Base-by-base conservation (phyloP, 2,113 vertebrate genomes). In the Scomber scombrus region DNA sequence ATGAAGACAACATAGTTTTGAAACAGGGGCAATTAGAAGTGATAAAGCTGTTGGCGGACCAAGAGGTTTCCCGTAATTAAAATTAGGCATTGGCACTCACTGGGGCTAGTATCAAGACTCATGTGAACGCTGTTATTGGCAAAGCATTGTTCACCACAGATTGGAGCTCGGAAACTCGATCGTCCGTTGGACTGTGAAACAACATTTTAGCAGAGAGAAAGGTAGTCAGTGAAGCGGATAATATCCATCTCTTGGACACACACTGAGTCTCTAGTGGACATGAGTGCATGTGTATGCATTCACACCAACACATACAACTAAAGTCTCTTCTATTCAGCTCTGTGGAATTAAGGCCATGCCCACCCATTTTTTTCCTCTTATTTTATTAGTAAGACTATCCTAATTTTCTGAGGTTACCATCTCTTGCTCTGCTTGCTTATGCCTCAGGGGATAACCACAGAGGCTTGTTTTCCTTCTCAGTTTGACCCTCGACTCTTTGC, bases 61-160 rank as follows among this genome's bases (percentile, higher is more conserved):
- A 7, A 84, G 85, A 91, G 74, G 78, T 89, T 93, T 93, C 86
- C 90, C 85, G 84, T 81, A 85, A 88, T 93, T 93, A 89, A 85
- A 92, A 88, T 89, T 85, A 84, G 73, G 49, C 67, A 43, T 76
- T 92, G 92, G 88, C 85, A 31, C 80, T 83, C 79, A 61, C 4
- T 5, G 14, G 23, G 34, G 57, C 55, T 62, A 34, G 79, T 71
- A 88, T 91, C 80, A 64, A 51, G 74, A 90, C 85, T 86, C 83
- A 76, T 78, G 86, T 86, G 72, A 90, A 88, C 71, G 86, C 84
- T 85, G 60, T 86, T 88, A 70, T 85, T 95, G 94, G 94, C 91
- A 89, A 78, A 5, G 9, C 62, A 29, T 43, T 26, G 64, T 45
- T 83, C 75, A 73, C 87, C 82, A 78, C 92, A 92, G 84, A 93